Percentiles rank a stretch among this genome's conserved stretches.
phyloP scores from a whole-genome alignment of 2,113 vertebrate genomes.

The Rhinopomastus cyanomelas region DNA sequence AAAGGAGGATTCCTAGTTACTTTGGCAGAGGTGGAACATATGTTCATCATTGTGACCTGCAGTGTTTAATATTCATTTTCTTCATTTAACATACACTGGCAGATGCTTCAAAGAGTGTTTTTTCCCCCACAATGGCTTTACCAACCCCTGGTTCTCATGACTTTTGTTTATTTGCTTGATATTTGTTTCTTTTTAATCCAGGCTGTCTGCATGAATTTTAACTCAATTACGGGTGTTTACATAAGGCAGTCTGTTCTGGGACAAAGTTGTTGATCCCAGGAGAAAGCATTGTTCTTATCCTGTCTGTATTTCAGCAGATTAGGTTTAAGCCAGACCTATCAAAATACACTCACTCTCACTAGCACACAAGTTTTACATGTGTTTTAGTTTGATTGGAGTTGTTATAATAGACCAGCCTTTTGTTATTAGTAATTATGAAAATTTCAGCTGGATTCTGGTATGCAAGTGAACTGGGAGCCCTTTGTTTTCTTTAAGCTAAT shows the following conservation, averaged over 20 bases:
- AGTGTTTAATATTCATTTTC: constrained; percentile 28
- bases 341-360: constrained; percentile 18
- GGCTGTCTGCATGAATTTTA: constrained; percentile 59
- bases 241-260: constrained; percentile 51
- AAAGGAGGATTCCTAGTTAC: background rate
- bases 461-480: background rate
- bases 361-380: constrained; percentile 17
- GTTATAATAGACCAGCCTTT: constrained; percentile 15
- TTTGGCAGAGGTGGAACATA: background rate
- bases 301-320: constrained; percentile 56
- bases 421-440: constrained; percentile 48
- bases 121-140: background rate
- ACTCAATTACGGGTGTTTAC: constrained; percentile 62
- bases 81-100: background rate
- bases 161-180: constrained; percentile 51
- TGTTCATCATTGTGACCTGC: background rate
- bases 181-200: constrained; percentile 54
- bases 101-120: constrained; percentile 15
- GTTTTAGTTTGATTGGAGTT: constrained; percentile 20
- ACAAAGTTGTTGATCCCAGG: constrained; percentile 61
- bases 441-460: constrained; percentile 20
- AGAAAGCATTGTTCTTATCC: constrained; percentile 54
- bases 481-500: constrained; percentile 29
- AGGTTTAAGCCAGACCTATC: constrained; percentile 57
- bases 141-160: constrained; percentile 22